Conservation (phyloP, 2,797 vertebrate genomes). For the Hipposideros larvatus region DNA sequence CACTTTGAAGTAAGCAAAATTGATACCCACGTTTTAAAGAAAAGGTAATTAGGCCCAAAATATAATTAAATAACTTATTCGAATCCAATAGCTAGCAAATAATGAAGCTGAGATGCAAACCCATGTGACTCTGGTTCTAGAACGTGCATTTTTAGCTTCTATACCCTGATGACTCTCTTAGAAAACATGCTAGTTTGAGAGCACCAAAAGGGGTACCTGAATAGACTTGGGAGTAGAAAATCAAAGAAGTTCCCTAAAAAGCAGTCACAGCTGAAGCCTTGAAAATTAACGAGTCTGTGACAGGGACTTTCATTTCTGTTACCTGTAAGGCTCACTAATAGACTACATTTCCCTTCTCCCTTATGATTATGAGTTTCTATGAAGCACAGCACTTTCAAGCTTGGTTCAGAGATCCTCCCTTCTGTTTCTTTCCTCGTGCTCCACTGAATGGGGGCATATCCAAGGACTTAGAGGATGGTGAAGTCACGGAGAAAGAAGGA, state of each 20-base stretch:
- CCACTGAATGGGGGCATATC: not conserved
- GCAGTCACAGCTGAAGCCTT: not conserved
- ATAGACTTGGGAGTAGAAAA: not conserved
- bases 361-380: not conserved
- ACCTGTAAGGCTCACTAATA: not conserved
- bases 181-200: not conserved
- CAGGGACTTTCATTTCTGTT: not conserved
- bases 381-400: not conserved
- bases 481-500: not conserved
- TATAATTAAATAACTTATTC: conserved; percentile 1
- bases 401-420: not conserved
- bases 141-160: not conserved
- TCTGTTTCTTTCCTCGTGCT: not conserved
- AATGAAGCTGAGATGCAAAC: not conserved
- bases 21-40: not conserved
- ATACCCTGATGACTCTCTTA: not conserved
- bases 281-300: not conserved
- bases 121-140: not conserved
- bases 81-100: not conserved
- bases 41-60: not conserved
- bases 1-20: not conserved
- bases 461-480: not conserved
- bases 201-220: not conserved
- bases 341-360: not conserved
- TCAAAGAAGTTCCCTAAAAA: not conserved